phyloP scores from a whole-genome alignment of 2,797 vertebrate species.

The Mycteria americana region DNA sequence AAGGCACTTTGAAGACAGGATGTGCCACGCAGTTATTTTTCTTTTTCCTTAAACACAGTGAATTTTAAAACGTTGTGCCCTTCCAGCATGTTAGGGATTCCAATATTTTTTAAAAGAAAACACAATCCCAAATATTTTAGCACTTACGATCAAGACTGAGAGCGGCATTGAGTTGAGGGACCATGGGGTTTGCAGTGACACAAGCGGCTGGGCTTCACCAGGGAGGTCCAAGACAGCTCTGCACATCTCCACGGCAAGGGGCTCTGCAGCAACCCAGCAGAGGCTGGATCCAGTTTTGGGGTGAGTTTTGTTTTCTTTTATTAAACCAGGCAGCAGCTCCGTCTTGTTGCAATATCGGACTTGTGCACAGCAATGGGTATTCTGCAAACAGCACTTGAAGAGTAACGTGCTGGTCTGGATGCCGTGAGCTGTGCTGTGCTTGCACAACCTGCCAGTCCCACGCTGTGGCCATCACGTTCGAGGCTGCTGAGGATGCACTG shows the following conservation, averaged over 20 bases:
- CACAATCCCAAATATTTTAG: neutral
- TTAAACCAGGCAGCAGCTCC: neutral
- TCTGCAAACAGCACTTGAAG: neutral
- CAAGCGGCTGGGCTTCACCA: neutral
- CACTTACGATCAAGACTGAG: neutral
- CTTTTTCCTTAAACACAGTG: neutral
- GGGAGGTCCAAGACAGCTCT: neutral
- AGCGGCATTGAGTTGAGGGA: neutral
- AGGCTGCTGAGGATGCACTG: neutral
- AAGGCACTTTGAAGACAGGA: neutral
- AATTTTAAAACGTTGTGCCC: neutral
- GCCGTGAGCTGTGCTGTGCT: neutral
- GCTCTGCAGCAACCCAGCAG: neutral
- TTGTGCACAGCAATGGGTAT: neutral
- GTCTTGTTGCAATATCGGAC: neutral
- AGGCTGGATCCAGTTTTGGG: neutral
- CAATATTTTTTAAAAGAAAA: neutral
- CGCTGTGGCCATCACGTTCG: rapidly evolving
- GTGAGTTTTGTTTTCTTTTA: neutral
- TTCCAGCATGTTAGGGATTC: no score
- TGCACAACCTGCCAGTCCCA: neutral
- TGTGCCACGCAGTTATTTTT: neutral
- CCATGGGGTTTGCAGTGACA: neutral
- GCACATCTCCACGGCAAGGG: neutral
- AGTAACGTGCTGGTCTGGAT: neutral